Evolutionary conservation across 2,113 vertebrate species (phyloP).

Genomic region (Melanostigma gelatinosum): DNA sequence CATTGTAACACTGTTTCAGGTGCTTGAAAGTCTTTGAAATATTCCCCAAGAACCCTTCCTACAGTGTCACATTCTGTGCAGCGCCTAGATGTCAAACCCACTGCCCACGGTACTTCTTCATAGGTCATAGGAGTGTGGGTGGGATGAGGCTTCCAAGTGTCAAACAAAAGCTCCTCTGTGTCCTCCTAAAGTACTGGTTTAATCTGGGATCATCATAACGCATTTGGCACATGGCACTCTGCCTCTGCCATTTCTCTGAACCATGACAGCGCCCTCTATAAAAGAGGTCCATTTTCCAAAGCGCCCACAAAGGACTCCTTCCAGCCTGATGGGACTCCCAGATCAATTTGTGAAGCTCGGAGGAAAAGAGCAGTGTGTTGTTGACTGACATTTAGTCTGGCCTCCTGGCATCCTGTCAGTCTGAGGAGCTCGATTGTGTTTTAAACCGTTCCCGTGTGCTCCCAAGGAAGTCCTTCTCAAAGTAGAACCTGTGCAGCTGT

Average conservation of each 20-base stretch:
- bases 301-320: conserved; percentile 51
- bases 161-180: conserved; percentile 76
- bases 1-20: background rate
- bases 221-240: conserved; percentile 59
- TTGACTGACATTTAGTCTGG: conserved; percentile 48
- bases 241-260: conserved; percentile 47
- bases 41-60: conserved; percentile 16
- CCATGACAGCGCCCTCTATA: conserved; percentile 41
- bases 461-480: conserved; percentile 42
- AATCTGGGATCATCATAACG: conserved; percentile 56
- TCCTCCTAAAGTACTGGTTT: conserved; percentile 39
- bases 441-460: conserved; percentile 21
- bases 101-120: conserved; percentile 43
- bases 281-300: conserved; percentile 61
- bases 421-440: conserved; percentile 51
- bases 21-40: conserved; percentile 6
- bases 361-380: conserved; percentile 20
- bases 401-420: conserved; percentile 38
- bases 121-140: conserved; percentile 52
- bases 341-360: conserved; percentile 35
- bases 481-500: conserved; percentile 4
- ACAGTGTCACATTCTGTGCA: conserved; percentile 36
- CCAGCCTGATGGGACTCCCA: conserved; percentile 34
- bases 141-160: conserved; percentile 45
- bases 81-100: conserved; percentile 45